Percentiles rank a stretch among this genome's conserved stretches.
phyloP scores from a whole-genome alignment of 2,797 vertebrate species.

The Rhabdomys pumilio region DNA sequence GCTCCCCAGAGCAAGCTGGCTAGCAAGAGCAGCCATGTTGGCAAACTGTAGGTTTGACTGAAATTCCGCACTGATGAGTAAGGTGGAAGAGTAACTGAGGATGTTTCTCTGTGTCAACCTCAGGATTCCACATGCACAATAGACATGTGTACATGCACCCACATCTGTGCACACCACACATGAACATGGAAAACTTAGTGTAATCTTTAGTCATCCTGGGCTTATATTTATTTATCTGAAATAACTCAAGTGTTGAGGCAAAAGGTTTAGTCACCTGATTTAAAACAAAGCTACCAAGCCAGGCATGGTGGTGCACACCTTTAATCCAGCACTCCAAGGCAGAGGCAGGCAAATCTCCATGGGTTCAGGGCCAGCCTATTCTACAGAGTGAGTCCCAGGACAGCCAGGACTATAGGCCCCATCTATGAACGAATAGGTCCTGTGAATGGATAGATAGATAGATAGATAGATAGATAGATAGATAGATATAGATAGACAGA shows the following conservation, averaged over 20 bases:
- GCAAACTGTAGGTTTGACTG: neutral
- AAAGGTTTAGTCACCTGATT: neutral
- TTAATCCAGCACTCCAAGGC: neutral
- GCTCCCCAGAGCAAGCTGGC: neutral
- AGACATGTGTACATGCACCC: neutral
- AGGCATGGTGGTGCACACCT: neutral
- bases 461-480: no score
- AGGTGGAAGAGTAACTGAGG: no score
- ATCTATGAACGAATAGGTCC: neutral
- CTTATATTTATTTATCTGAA: slow-evolving; percentile 66
- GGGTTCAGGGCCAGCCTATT: no score
- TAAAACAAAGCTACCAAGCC: neutral
- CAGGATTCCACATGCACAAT: neutral
- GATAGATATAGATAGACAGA: neutral
- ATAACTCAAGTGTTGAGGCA: neutral
- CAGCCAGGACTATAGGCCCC: neutral
- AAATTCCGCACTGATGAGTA: neutral
- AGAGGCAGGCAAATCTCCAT: neutral
- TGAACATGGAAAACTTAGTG: neutral
- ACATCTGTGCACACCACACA: neutral
- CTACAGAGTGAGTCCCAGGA: neutral
- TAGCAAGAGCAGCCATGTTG: neutral
- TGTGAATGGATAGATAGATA: neutral
- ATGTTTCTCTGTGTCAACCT: no score
- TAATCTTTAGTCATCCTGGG: slow-evolving; percentile 13